phyloP scores from a whole-genome alignment of 1,140 invertebrate genomes.

The Leptopilina boulardi region DNA sequence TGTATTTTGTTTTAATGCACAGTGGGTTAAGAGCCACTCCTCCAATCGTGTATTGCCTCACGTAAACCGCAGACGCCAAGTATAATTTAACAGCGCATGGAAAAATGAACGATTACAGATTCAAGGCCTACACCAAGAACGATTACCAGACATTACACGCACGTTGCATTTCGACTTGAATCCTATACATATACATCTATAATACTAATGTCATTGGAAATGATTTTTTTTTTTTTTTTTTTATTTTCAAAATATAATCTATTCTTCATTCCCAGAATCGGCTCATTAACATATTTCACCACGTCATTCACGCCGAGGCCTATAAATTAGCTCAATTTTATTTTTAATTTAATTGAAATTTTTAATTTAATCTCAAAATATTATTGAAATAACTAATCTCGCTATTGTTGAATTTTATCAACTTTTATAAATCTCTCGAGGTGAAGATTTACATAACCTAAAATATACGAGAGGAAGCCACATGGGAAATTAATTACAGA shows the following conservation, averaged over 20 bases:
- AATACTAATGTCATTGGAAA: slow-evolving; percentile 18
- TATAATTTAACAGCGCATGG: slow-evolving; percentile 53
- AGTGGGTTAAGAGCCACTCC: slow-evolving; percentile 33
- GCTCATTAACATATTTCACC: not conserved
- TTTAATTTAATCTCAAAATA: too few relatives aligned
- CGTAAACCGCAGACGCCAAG: slow-evolving; percentile 40
- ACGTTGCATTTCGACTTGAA: slow-evolving; percentile 50
- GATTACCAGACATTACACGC: slow-evolving; percentile 56
- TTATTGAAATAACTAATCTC: too few relatives aligned
- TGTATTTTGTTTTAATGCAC: slow-evolving; percentile 1
- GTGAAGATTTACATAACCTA: too few relatives aligned
- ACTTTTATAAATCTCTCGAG: too few relatives aligned
- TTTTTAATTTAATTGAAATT: too few relatives aligned
- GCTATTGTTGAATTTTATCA: too few relatives aligned
- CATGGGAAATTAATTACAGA: too few relatives aligned
- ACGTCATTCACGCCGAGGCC: not conserved
- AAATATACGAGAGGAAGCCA: too few relatives aligned
- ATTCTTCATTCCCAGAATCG: slow-evolving; percentile 18
- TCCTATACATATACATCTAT: slow-evolving; percentile 4
- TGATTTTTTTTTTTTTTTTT: slow-evolving; percentile 7
- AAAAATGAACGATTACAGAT: slow-evolving; percentile 65
- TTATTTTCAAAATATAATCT: not conserved
- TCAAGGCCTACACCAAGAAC: slow-evolving; percentile 62
- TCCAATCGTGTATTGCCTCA: slow-evolving; percentile 27
- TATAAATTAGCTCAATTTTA: not conserved